These are phyloP conservation scores for Trachelus iudaicus DNA, from an alignment of 2,888 invertebrate species.

Conservation along the genomic window DNA sequence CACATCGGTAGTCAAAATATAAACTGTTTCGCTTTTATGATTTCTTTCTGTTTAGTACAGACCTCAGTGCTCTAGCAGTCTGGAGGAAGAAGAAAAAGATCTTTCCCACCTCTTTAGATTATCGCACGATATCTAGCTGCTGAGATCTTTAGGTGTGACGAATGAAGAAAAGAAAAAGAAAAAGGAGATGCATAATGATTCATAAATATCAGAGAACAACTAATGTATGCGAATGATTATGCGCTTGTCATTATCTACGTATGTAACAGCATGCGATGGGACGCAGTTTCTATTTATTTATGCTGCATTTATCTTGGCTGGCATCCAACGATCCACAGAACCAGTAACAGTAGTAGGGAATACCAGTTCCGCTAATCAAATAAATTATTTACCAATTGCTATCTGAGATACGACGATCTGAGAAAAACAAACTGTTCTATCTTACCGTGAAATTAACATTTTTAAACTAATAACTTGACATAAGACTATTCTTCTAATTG, in stretches of 20 bases:
- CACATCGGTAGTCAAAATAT: background rate
- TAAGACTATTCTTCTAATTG: background rate
- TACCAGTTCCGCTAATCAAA: background rate
- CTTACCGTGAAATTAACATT: background rate
- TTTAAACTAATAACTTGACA: background rate
- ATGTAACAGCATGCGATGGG: constrained; percentile 30
- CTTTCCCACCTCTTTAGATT: background rate
- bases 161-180: background rate
- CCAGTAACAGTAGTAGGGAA: background rate
- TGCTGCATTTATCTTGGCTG: constrained; percentile 43
- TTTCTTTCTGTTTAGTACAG: background rate
- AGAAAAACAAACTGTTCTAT: background rate
- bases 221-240: background rate
- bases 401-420: background rate
- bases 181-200: background rate
- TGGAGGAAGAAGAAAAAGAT: background rate
- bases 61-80: background rate
- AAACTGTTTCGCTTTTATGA: background rate
- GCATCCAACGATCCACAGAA: constrained; percentile 28
- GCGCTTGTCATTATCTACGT: background rate
- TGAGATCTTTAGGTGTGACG: background rate
- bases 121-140: background rate
- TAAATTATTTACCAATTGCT: background rate
- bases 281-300: constrained; percentile 34
- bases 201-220: background rate